These are phyloP conservation scores for Siniperca undulata DNA, from an alignment of 2,797 vertebrate species.

Conservation along the genomic window DNA sequence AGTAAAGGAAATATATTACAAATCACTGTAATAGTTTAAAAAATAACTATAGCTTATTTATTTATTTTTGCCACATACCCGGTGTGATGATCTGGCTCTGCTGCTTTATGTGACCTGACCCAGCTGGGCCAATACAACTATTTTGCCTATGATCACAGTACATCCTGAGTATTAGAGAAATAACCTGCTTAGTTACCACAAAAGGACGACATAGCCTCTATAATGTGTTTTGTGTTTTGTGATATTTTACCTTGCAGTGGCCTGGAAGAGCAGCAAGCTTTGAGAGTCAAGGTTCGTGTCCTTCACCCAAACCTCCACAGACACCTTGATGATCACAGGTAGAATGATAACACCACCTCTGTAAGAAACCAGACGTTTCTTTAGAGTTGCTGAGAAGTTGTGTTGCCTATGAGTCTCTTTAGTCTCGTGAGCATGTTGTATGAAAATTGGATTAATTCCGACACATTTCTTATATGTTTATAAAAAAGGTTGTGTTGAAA, in stretches of 20 bases:
- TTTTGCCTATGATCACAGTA: constrained; percentile 72
- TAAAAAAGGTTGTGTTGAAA: constrained; percentile 30
- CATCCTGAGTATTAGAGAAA: constrained; percentile 38
- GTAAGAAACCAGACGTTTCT: constrained; percentile 34
- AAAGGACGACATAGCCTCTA: background rate
- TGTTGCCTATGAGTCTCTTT: constrained; percentile 15
- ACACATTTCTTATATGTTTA: constrained; percentile 21
- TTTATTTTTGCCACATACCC: background rate
- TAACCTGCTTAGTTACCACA: constrained; percentile 23
- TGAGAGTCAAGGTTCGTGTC: constrained; percentile 97
- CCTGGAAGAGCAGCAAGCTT: constrained; percentile 96
- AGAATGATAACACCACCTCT: constrained; percentile 25
- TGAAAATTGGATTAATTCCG: constrained; percentile 24
- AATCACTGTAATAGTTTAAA: background rate
- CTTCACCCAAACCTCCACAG: constrained; percentile 92
- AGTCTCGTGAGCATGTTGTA: constrained; percentile 44
- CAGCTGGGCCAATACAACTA: background rate
- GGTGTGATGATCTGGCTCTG: constrained; percentile 5
- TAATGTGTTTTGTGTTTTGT: constrained; percentile 32
- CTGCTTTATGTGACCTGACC: background rate
- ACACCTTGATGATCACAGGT: constrained; percentile 71
- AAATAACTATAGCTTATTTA: no score
- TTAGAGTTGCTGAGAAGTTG: constrained; percentile 29
- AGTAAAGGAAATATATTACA: background rate
- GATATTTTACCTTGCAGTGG: constrained; percentile 86